Evolutionary conservation across 2,113 vertebrate species (phyloP).

Genomic region (Larimichthys crocea): DNA sequence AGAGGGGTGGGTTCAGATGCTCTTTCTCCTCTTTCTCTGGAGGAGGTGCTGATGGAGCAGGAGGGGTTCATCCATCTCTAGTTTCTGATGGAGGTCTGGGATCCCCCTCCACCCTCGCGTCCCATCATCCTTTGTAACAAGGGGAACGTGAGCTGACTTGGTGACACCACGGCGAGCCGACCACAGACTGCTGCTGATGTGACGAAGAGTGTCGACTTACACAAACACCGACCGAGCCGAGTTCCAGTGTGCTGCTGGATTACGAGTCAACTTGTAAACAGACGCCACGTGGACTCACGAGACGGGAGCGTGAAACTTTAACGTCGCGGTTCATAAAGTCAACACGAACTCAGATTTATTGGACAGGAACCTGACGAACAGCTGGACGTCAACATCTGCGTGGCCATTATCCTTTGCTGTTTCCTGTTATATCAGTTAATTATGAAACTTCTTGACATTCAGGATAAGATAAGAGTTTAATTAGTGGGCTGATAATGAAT

Average conservation of each 20-base stretch:
- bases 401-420: neutral
- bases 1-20: no score
- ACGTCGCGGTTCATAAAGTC: neutral
- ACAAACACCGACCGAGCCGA: neutral
- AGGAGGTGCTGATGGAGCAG: slow-evolving; percentile 17
- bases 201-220: slow-evolving; percentile 62
- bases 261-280: slow-evolving; percentile 23
- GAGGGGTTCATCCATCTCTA: neutral
- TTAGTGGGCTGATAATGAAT: no score
- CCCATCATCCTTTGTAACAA: slow-evolving; percentile 56
- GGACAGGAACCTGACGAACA: no score
- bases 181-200: slow-evolving; percentile 1
- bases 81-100: slow-evolving; percentile 15
- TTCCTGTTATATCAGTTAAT: neutral
- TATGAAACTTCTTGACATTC: no score
- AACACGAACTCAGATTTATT: no score
- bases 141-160: slow-evolving; percentile 71
- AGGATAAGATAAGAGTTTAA: no score
- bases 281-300: neutral
- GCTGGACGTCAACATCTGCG: slow-evolving; percentile 11
- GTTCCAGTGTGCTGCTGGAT: neutral
- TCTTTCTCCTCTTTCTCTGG: neutral
- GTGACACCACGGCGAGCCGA: slow-evolving; percentile 33
- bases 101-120: neutral
- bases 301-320: neutral